Base-by-base conservation (phyloP, 2,113 vertebrate species). In the Narcine bancroftii region DNA sequence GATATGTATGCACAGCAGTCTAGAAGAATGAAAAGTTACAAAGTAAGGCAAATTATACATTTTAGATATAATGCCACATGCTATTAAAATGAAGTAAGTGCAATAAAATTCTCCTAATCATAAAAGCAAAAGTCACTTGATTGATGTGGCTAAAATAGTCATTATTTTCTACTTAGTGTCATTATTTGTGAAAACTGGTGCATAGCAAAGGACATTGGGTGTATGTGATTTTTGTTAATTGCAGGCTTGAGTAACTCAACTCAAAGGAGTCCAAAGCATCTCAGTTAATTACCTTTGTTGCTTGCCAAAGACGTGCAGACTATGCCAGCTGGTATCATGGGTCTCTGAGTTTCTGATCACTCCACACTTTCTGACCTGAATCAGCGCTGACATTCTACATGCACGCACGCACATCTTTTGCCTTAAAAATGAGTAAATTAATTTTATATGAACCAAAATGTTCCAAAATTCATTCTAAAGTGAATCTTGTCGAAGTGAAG, bases 221-320 rank as follows among this genome's bases (percentile, higher is more conserved):
- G 42, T 71, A 33, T 91, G 63, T 91, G 89, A 69, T 91, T 69
- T 65, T 87, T 47, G 42, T 91, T 91, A 91, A 91, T 91, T 91
- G 89, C 89, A 91, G 89, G 39, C 39, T 91, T 69, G 89, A 91
- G 89, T 42, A 45, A 24, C 65, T 69, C 89, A 6, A 65, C 89
- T 91, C 89, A 91, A 69, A 91, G 65, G 63, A 91, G 89, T 69
- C 63, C 65, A 71, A 69, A 69, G 63, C 89, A 45, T 91, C 89
- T 47, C 65, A 91, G 89, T 91, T 91, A 91, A 91, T 91, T 91
- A 91, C 65, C 63, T 91, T 42, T 45, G 89, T 17, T 33, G 42
- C 89, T 91, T 71, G 65, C 63, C 89, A 91, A 69, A 91, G 65
- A 91, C 89, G 42, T 71, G 24, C 24, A 42, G 24, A 91, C 42